Percentiles rank a stretch among this genome's conserved stretches.
Conservation (phyloP, 2,888 invertebrate species). For the Acanthosepion esculentum region DNA sequence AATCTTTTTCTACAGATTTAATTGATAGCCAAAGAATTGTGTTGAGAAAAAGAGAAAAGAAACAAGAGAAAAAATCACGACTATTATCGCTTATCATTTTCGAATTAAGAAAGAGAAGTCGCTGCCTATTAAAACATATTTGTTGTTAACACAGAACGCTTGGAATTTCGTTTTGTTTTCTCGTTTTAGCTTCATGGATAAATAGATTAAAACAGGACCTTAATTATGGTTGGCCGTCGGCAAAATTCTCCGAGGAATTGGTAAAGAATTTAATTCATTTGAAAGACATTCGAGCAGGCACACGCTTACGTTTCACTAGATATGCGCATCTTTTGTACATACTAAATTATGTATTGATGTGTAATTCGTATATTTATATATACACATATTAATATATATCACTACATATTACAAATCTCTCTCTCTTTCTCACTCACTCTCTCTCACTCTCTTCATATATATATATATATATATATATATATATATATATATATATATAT, state of each 20-base stretch:
- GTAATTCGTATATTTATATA: neutral
- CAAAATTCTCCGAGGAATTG: neutral
- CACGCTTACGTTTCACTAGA: neutral
- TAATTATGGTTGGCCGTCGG: conserved; percentile 13
- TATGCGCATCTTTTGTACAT: neutral
- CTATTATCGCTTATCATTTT: neutral
- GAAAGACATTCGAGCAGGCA: neutral
- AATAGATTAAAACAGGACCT: conserved; percentile 33
- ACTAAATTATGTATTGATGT: neutral
- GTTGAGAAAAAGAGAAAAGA: neutral
- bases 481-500: too few species aligned
- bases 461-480: too few species aligned
- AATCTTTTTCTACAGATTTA: neutral
- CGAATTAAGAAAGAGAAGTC: neutral
- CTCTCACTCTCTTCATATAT: too few species aligned
- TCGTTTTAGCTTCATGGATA: conserved; percentile 9
- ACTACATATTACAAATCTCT: neutral
- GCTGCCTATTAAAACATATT: neutral
- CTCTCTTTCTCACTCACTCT: neutral
- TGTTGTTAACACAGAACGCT: neutral
- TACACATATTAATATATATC: too few species aligned
- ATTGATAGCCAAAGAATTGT: neutral
- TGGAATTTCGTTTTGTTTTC: neutral
- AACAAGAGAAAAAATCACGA: neutral
- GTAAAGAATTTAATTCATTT: neutral